These are phyloP conservation scores for Pionites leucogaster DNA, from an alignment of 2,113 vertebrate species.

Conservation along the genomic window DNA sequence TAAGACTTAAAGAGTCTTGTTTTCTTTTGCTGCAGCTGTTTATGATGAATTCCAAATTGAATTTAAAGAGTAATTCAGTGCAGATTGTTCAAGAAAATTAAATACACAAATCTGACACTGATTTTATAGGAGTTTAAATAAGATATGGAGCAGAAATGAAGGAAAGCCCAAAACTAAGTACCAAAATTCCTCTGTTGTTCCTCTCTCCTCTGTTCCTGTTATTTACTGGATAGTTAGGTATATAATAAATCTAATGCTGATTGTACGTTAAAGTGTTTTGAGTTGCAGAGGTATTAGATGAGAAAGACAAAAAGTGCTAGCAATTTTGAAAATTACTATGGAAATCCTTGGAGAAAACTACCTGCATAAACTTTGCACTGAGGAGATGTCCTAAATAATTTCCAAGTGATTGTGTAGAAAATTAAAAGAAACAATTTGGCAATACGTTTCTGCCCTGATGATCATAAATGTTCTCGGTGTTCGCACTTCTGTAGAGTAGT, in stretches of 20 bases:
- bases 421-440: not conserved
- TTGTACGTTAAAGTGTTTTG: not conserved
- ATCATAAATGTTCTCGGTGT: accelerated
- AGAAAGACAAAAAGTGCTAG: not conserved
- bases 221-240: not conserved
- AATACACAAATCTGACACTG: not conserved
- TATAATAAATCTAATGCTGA: not conserved
- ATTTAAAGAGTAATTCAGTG: not conserved
- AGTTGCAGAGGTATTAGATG: not conserved
- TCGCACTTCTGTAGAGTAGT: not conserved
- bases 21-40: not conserved
- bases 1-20: not conserved
- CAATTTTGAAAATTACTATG: not conserved
- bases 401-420: not conserved
- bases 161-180: not conserved
- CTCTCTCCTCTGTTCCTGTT: not conserved
- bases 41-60: not conserved
- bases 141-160: not conserved
- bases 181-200: not conserved
- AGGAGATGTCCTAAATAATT: not conserved
- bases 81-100: not conserved
- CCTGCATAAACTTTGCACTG: not conserved
- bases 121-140: not conserved
- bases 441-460: not conserved
- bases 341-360: not conserved